Evolutionary conservation across 53 echinoderm and acorn worm species (phyloP).

Genomic region (Arbacia lixula): DNA sequence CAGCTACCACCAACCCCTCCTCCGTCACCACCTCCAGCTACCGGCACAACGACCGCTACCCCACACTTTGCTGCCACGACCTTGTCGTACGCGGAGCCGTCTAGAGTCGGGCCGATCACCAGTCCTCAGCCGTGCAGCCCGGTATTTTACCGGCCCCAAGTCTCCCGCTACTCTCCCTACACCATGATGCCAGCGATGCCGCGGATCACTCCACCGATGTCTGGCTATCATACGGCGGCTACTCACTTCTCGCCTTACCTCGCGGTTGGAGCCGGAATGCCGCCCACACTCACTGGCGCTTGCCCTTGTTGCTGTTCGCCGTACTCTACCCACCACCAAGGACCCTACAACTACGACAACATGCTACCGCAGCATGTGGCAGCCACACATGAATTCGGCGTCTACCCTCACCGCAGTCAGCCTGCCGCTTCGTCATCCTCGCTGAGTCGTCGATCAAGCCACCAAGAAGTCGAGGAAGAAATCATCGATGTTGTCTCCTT

Average conservation of each 20-base stretch:
- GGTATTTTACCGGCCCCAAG: background rate
- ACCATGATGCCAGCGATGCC: background rate
- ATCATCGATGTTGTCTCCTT: too few species aligned
- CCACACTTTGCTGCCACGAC: background rate
- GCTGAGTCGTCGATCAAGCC: too few species aligned
- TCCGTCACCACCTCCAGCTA: slow-evolving; percentile 54
- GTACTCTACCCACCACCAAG: too few species aligned
- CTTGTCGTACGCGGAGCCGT: slow-evolving; percentile 7
- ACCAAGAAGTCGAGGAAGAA: too few species aligned
- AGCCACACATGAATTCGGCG: background rate
- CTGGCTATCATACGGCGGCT: slow-evolving; percentile 9
- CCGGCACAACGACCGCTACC: background rate
- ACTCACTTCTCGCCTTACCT: slow-evolving; percentile 2
- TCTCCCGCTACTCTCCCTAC: slow-evolving; percentile 20
- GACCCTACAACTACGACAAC: too few species aligned
- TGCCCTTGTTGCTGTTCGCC: background rate
- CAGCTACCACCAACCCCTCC: slow-evolving; percentile 47
- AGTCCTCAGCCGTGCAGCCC: slow-evolving; percentile 15
- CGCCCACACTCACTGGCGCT: background rate
- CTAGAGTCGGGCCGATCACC: background rate
- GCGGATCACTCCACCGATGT: background rate
- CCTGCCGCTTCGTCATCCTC: slow-evolving; percentile 1
- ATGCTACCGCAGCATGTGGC: background rate
- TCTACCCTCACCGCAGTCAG: slow-evolving; percentile 13
- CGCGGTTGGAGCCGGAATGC: too few species aligned